These are phyloP conservation scores for Leistus spinibarbis DNA, from an alignment of 2,888 invertebrate species.

Conservation along the genomic window DNA sequence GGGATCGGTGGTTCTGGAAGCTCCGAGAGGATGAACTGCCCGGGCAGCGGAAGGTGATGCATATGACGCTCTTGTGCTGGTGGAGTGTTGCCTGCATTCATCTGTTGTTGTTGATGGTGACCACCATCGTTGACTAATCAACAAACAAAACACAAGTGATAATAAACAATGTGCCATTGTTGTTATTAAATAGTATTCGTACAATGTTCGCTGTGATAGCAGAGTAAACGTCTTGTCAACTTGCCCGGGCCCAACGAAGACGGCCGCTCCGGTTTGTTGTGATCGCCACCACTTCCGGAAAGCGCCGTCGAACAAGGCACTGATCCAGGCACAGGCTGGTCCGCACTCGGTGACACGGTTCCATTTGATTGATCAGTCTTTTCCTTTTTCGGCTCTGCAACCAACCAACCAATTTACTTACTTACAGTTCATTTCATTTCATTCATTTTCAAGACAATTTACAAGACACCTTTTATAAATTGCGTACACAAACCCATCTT, in stretches of 20 bases:
- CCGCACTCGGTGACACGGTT: conserved; percentile 67
- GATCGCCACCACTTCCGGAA: conserved; percentile 47
- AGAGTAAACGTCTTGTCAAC: conserved; percentile 76
- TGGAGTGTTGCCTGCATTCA: conserved; percentile 51
- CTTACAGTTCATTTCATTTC: background rate
- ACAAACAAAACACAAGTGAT: background rate
- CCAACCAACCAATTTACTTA: background rate
- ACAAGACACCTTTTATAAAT: too few species aligned
- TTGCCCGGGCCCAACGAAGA: conserved; percentile 79
- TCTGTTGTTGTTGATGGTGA: conserved; percentile 47
- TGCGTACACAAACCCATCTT: background rate
- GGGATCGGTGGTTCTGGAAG: conserved; percentile 92
- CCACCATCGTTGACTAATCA: conserved; percentile 66
- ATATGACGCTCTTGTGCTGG: conserved; percentile 54
- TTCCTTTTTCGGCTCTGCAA: conserved; percentile 89
- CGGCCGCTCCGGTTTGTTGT: conserved; percentile 73
- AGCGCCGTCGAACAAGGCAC: conserved; percentile 53
- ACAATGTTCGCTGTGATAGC: conserved; percentile 81
- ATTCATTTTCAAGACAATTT: background rate
- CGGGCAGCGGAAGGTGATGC: conserved; percentile 41
- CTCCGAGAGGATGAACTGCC: conserved; percentile 75
- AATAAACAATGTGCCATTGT: background rate
- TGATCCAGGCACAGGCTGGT: conserved; percentile 54
- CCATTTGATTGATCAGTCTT: conserved; percentile 78
- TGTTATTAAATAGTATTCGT: background rate